Conservation (phyloP, 2,113 vertebrate species). For the Tursiops truncatus region DNA sequence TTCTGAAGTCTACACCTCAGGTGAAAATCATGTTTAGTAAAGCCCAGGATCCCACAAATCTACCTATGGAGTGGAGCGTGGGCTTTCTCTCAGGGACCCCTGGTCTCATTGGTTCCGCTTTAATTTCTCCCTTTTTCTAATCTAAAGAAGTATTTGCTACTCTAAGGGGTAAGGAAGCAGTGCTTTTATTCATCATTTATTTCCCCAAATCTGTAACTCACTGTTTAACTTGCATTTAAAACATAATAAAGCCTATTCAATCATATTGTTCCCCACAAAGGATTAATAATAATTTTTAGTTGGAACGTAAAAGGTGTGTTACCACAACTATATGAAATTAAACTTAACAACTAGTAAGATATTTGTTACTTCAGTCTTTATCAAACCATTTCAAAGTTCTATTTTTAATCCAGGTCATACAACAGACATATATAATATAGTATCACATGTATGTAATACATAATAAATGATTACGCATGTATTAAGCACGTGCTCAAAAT, state of each 20-base stretch:
- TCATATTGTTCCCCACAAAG: background rate
- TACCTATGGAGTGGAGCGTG: accelerated
- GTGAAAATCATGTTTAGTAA: background rate
- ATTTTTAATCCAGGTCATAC: background rate
- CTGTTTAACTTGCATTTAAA: background rate
- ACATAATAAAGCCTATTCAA: background rate
- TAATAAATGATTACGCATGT: background rate
- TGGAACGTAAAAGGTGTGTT: background rate
- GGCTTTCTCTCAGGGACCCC: accelerated
- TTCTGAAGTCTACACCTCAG: background rate
- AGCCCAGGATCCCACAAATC: background rate
- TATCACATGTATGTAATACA: background rate
- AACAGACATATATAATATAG: background rate
- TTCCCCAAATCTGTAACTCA: background rate
- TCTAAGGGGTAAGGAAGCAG: background rate
- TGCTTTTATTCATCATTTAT: background rate
- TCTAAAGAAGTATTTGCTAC: background rate
- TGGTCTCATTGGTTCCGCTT: background rate
- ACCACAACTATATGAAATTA: background rate
- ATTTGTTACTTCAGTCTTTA: background rate
- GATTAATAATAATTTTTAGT: background rate
- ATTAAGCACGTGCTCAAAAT: background rate
- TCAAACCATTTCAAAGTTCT: background rate
- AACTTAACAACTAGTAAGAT: background rate
- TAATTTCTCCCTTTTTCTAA: background rate